Evolutionary conservation across 2,797 vertebrate species (phyloP).

Genomic region (Paramormyrops hopkinsi): DNA sequence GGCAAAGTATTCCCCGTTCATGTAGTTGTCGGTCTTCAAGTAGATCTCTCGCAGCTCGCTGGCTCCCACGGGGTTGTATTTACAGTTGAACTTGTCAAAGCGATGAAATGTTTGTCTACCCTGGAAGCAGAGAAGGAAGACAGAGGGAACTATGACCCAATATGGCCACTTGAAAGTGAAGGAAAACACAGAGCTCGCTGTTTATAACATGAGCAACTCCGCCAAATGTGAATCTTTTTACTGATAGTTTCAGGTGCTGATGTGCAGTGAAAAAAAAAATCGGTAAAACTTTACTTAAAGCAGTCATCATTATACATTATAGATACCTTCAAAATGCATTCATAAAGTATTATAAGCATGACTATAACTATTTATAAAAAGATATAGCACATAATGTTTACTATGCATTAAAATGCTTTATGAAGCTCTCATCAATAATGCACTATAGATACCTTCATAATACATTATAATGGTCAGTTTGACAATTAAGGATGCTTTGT

Average conservation of each 20-base stretch:
- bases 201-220: not conserved
- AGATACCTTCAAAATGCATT: not conserved
- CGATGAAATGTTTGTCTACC: slow-evolving; percentile 95
- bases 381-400: not conserved
- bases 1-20: slow-evolving; percentile 91
- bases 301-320: not conserved
- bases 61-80: slow-evolving; percentile 95
- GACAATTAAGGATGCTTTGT: not conserved
- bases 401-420: not conserved
- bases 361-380: not conserved
- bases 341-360: not conserved
- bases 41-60: slow-evolving; percentile 91
- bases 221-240: not conserved
- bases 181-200: not conserved
- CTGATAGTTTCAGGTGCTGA: not conserved
- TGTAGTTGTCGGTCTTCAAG: slow-evolving; percentile 87
- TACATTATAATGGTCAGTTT: not conserved
- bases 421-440: not conserved
- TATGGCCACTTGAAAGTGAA: not conserved
- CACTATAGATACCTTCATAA: not conserved
- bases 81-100: slow-evolving; percentile 97
- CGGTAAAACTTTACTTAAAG: not conserved
- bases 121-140: slow-evolving; percentile 45
- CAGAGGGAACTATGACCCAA: not conserved
- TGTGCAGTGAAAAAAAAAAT: not conserved